Evolutionary conservation across 2,113 vertebrate species (phyloP), one percentile per base, ranked within the genome.

Genomic region (Condylura cristata): DNA sequence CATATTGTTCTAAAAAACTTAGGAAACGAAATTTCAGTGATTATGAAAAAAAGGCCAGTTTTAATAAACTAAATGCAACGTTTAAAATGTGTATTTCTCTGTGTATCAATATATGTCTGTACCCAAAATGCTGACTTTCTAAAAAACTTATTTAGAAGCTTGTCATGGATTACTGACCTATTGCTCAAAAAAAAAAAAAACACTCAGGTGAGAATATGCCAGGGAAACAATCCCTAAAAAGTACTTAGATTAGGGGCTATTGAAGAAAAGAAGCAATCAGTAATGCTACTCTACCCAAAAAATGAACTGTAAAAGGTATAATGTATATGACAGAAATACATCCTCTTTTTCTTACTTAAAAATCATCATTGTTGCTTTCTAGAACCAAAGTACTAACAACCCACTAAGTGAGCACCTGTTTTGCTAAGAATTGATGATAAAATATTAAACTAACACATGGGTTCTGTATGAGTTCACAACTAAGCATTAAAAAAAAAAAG

Each of bases 21-120:
- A 91, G 12, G n/a, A 84, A 81, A 92, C 63, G 93, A 75, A 84
- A 80, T 28, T 39, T 88, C 30, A 74, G 13, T 66, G 90, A 93
- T 32, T 12, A 10, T 86, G 39, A 81, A 13, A 68, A 44, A 80
- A 75, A 93, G n/a, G 53, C 12, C 28, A 74, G 34, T 66, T 46
- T 56, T n/a, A 74, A 37, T 79, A 84, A 86, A 78, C 60, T 60
- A 39, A 87, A 53, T 34, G 34, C 10, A 66, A 5, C 89, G 17
- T 80, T 90, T 89, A 79, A 90, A 93, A 56, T 28, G 8, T 82
- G 30, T 32, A 28, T n/a, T 9, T 66, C 16, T 30, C 10, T 28
- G 14, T 61, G 32, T 28, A 11, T 61, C 24, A n/a, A 1, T 86
- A 1, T 86, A 22, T 56, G 22, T 39, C 16, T 74, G 8, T 81